These are phyloP conservation scores for Busseola fusca DNA, from an alignment of 2,888 invertebrate species.

Conservation along the genomic window DNA sequence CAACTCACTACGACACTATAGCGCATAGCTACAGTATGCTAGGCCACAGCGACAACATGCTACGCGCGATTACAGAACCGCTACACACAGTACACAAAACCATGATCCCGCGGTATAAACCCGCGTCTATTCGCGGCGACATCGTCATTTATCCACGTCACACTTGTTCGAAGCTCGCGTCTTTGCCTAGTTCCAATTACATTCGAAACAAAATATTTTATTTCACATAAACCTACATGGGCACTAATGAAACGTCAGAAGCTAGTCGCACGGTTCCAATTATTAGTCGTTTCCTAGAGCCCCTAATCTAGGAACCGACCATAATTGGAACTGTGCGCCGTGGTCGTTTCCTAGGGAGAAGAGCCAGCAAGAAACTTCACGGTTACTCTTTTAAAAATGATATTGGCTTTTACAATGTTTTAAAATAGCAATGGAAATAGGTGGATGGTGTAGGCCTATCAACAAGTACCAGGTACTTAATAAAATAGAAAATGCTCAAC, in stretches of 20 bases:
- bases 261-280: background rate
- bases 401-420: background rate
- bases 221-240: background rate
- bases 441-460: no score
- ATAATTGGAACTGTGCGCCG: no score
- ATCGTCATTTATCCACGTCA: constrained; percentile 8
- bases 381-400: background rate
- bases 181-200: background rate
- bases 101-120: background rate
- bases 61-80: background rate
- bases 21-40: background rate
- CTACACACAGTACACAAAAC: background rate
- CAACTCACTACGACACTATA: background rate
- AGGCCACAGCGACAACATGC: background rate
- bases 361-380: background rate
- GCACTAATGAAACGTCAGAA: background rate
- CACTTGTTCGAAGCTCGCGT: background rate
- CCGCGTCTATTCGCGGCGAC: background rate
- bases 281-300: background rate
- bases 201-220: no score
- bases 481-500: background rate
- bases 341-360: background rate
- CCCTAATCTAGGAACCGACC: no score
- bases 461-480: background rate
- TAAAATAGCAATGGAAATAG: no score